Conservation (phyloP, 2,113 vertebrate species). For the Phrynosoma platyrhinos region DNA sequence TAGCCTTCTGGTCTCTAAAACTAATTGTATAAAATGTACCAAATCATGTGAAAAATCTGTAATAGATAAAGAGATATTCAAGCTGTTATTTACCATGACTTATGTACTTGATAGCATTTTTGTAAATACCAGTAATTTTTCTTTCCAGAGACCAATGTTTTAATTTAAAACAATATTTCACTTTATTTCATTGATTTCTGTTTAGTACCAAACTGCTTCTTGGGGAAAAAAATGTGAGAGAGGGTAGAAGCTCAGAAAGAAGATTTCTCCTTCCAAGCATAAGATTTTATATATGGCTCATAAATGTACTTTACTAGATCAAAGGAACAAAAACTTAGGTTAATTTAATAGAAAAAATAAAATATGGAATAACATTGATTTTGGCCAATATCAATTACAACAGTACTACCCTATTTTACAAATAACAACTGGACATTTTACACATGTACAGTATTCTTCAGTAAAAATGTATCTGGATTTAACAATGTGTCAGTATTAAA, state of each 20-base stretch:
- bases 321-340: conserved; percentile 81
- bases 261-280: conserved; percentile 42
- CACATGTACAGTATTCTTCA: conserved; percentile 88
- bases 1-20: background rate
- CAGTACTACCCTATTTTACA: conserved; percentile 86
- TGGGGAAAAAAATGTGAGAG: background rate
- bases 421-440: conserved; percentile 86
- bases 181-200: conserved; percentile 33
- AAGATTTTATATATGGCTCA: conserved; percentile 45
- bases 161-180: conserved; percentile 29
- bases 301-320: conserved; percentile 75
- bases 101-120: background rate
- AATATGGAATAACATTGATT: conserved; percentile 86
- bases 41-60: background rate
- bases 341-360: conserved; percentile 89
- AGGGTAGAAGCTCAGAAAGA: background rate
- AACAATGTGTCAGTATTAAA: conserved; percentile 78
- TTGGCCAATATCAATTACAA: conserved; percentile 86
- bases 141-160: conserved; percentile 20
- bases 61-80: background rate
- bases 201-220: conserved; percentile 22
- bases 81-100: background rate
- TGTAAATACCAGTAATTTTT: background rate
- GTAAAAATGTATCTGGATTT: conserved; percentile 81
- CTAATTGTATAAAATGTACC: background rate